Evolutionary conservation across 2,888 invertebrate species (phyloP), one percentile per base, ranked within the genome.

Genomic region (Hermaeophaga mercurialis): DNA sequence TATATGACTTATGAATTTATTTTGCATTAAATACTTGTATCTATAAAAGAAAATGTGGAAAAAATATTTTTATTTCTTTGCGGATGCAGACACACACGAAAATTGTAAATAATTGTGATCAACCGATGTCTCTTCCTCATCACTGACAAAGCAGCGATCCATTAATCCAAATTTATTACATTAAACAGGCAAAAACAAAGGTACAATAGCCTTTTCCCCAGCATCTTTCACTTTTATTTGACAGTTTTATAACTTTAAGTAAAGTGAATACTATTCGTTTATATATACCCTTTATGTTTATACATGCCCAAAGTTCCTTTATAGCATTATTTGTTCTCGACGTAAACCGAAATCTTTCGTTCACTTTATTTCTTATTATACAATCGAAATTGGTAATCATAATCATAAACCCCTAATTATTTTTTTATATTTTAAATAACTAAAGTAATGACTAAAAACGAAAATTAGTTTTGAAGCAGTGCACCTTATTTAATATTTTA

Each of bases 171-270:
- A 56, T 56, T 50, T 45, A 55, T 43, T 15, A 28, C 44, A 45
- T 47, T 41, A 34, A 45, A 54, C 44, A 52, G 46, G 46, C 50
- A 46, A 48, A 49, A 48, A 52, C 56, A 56, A 56, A 56, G 50
- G 56, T 50, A 56, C 26, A 54, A 46, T 54, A 39, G 46, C 46
- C 19, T 46, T 38, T 48, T 49, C 12, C 44, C 17, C 33, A 39
- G 15, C 50, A 50, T 56, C 31, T 41, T 56, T 50, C 50, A 50
- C 50, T 50, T 56, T 56, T 46, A 52, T 56, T 56, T 56, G 56
- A 56, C 56, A 56, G 50, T 56, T 56, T 56, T 56, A 56, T 46
- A 52, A 56, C 50, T 52, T 41, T 11, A 28, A 52, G 46, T 45
- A 56, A 56, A 56, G 45, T 50, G 50, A 56, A 50, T 56, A 54